phyloP scores from a whole-genome alignment of 1,140 invertebrate genomes.

The Aleiodes sp. region DNA sequence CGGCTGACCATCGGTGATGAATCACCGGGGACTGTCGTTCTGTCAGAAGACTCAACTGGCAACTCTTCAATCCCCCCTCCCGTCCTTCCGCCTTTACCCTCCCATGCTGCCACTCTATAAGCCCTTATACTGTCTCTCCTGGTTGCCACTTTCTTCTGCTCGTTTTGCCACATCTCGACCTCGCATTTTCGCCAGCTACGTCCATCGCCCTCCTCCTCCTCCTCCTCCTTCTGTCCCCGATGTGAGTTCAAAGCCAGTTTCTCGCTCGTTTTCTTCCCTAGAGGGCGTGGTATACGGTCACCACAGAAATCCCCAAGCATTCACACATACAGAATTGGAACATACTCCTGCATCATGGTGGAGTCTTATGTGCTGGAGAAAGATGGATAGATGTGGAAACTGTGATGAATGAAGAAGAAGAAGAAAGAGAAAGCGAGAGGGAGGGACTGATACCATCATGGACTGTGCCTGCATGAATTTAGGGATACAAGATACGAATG shows the following conservation, averaged over 20 bases:
- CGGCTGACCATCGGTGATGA: constrained; percentile 36
- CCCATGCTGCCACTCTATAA: too few relatives aligned
- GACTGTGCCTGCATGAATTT: background rate
- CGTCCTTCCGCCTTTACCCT: background rate
- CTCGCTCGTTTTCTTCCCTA: constrained; percentile 8
- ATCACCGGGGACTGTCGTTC: constrained; percentile 35
- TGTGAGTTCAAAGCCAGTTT: constrained; percentile 17
- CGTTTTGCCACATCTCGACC: constrained; percentile 3
- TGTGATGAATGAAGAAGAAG: background rate
- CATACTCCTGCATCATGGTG: too few relatives aligned
- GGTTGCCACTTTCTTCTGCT: background rate
- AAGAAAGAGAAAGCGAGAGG: background rate
- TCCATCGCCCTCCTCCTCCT: background rate
- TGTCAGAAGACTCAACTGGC: constrained; percentile 35
- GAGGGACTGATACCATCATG: constrained; percentile 11
- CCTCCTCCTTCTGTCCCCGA: background rate
- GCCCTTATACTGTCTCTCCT: background rate
- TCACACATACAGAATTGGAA: background rate
- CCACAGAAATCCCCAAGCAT: constrained; percentile 12
- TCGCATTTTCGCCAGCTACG: background rate
- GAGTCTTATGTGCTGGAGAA: background rate
- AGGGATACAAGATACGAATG: constrained; percentile 14
- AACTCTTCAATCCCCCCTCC: constrained; percentile 24
- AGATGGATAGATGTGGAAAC: background rate
- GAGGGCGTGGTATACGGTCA: constrained; percentile 20